Evolutionary conservation across 2,888 invertebrate genomes (phyloP).

Genomic region (Drosophila limbata): DNA sequence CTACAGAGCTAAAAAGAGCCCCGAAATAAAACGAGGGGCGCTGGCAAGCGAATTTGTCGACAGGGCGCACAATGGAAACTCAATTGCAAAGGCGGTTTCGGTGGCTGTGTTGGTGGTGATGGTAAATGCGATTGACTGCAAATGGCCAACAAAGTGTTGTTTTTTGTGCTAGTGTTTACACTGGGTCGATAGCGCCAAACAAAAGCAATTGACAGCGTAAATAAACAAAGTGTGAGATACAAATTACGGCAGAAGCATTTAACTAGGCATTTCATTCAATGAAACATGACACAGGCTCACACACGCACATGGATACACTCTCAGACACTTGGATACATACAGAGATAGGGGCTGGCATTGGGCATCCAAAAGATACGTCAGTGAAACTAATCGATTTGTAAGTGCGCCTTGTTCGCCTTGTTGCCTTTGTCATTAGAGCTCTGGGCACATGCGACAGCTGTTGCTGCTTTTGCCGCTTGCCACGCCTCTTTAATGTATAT

Average conservation of each 20-base stretch:
- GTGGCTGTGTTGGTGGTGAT: constrained; percentile 3
- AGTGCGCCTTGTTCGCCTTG: constrained; percentile 30
- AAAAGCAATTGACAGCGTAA: constrained; percentile 75
- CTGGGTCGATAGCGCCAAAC: constrained; percentile 55
- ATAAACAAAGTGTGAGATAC: constrained; percentile 73
- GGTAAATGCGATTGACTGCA: constrained; percentile 70
- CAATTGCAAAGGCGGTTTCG: constrained; percentile 43
- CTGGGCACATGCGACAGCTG: constrained; percentile 32
- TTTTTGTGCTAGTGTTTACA: constrained; percentile 33
- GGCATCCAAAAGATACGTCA: constrained; percentile 54
- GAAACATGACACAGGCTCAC: constrained; percentile 57
- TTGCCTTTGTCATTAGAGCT: constrained; percentile 45
- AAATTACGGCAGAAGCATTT: constrained; percentile 73
- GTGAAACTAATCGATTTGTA: constrained; percentile 64
- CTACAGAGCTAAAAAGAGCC: constrained; percentile 24
- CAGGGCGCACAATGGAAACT: constrained; percentile 23
- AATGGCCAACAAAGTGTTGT: constrained; percentile 68
- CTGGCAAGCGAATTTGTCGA: constrained; percentile 59
- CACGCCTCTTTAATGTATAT: constrained; percentile 23
- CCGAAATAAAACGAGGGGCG: constrained; percentile 3
- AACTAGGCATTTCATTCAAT: constrained; percentile 76
- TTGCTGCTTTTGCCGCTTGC: constrained; percentile 23
- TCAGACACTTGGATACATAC: constrained; percentile 9
- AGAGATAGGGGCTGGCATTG: constrained; percentile 47
- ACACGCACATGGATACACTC: constrained; percentile 1